phyloP scores from a whole-genome alignment of 2,888 invertebrate species.

The Cremastobaeus sp. region DNA sequence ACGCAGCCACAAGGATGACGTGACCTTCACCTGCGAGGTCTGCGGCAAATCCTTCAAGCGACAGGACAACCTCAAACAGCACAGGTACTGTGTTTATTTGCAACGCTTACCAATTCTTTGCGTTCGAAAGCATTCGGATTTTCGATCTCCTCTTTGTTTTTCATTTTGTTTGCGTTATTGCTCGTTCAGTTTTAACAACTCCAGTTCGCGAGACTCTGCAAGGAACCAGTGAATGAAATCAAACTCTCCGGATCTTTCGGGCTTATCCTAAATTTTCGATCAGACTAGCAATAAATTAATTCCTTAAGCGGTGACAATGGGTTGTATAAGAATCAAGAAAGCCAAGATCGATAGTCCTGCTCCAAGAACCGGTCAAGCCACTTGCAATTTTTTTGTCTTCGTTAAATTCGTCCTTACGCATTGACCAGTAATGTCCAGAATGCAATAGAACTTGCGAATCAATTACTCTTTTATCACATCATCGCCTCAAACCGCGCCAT shows the following conservation, averaged over 20 bases:
- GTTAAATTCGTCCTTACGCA: conserved; percentile 37
- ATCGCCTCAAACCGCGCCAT: too few relatives aligned
- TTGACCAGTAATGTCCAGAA: conserved; percentile 13
- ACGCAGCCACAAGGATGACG: conserved; percentile 96
- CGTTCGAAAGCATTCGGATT: not conserved
- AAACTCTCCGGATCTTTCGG: conserved; percentile 19
- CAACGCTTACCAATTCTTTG: conserved; percentile 12
- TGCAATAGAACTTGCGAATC: conserved; percentile 7
- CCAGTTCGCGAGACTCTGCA: conserved; percentile 28
- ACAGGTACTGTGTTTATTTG: conserved; percentile 81
- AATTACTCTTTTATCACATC: too few relatives aligned
- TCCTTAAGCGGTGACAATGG: conserved; percentile 57
- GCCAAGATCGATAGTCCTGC: conserved; percentile 57
- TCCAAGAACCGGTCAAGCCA: conserved; percentile 53
- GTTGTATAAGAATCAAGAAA: conserved; percentile 46
- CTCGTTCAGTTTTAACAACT: not conserved
- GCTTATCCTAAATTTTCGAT: conserved; percentile 47
- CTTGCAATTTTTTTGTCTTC: conserved; percentile 32
- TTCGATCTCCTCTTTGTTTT: not conserved
- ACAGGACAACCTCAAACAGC: conserved; percentile 95
- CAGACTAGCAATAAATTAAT: conserved; percentile 44
- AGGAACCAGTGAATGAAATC: conserved; percentile 17
- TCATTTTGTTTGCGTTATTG: not conserved
- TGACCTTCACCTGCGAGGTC: conserved; percentile 97
- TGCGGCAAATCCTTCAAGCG: conserved; percentile 97